Evolutionary conservation across 2,113 vertebrate genomes (phyloP), one percentile per base, ranked within the genome.

Genomic region (Nerophis lumbriciformis): DNA sequence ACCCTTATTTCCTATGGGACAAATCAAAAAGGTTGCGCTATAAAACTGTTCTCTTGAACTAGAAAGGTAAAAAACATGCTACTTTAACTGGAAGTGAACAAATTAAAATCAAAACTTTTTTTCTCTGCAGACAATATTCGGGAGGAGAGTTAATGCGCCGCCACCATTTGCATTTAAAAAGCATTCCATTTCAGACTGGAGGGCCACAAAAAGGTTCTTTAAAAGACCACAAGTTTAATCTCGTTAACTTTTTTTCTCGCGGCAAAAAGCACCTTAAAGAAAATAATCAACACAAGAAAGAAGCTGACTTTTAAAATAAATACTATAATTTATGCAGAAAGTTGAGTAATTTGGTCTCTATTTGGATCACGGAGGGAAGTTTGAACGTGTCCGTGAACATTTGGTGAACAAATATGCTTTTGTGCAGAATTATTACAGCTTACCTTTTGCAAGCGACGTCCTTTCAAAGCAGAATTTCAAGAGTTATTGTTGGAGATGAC

Each of bases 401-500:
- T 45, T 45, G 10, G 12, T 11, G 11, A 11, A 45, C 42, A 45
- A 9, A 42, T 42, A 9, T 42, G 10, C 39, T 42, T 42, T 42
- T 42, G 10, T 42, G 39, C 1, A 42, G 7, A 42, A 5, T 12
- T 45, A 45, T 45, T 45, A 9, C 11, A 53, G 6, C 13, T 6
- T 37, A 53, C 35, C 28, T 53, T 53, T 53, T 37, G 11, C 6
- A 4, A 53, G 28, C 1, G 19, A 11, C 53, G 35, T 47, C 47
- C 61, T 62, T 48, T 61, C 14, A 54, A 38, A 71, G 35, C 21
- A 49, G 45, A 53, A 14, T 6, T 15, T 16, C 37, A 45, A 70
- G 45, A 61, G 57, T 48, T 4, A 51, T 56, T 67, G 59, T 55
- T 61, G 64, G 64, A 59, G 48, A 67, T 63, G 55, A 63, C 68